Base-by-base conservation (phyloP, 2,888 invertebrate species). In the Villa cingulata region DNA sequence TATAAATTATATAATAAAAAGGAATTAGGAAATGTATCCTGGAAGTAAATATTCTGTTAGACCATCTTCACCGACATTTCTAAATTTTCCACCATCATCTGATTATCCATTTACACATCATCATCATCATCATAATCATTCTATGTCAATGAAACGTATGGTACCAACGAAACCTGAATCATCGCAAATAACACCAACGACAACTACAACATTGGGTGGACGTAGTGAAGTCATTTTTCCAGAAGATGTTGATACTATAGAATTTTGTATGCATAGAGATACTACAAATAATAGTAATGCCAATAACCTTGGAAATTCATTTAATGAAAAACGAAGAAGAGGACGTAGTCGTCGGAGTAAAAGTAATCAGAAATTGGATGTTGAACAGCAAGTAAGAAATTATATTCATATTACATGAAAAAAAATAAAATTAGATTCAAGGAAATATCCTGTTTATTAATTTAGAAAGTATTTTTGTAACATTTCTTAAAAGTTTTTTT, bases 51-150 rank as follows among this genome's bases (percentile, higher is more conserved):
- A 64, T 54, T 65, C 66, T 49, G 59, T 63, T n/a, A 37, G 53
- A 49, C 60, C 65, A 48, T 63, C 66, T 48, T 59, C 63, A 44
- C 71, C 70, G 52, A 72, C 74, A 48, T 71, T 71, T 72, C 76
- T 84, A 70, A 81, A 80, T 72, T 84, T 85, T 69, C 80, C 82
- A 55, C 84, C 81, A 53, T 81, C 84, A 58, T 80, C 82, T 55
- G 79, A 81, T 52, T 83, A 81, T 66, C 81, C 81, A 53, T 78
- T 81, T 40, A 70, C 73, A 43, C 46, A 46, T 29, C 27, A 27
- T 27, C 27, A 27, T 27, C 27, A 40, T 10, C 16, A 40, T 34
- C 54, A 61, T 59, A 55, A 57, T 59, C 52, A 55, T 41, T 58
- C 56, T 34, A 60, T 59, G 56, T 57, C 61, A 38, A 58, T 60